A percentile compares a stretch with the other conserved stretches of the same genome.
phyloP scores from a whole-genome alignment of 53 echinoderm and acorn worm genomes.

The Actinopyga echinites region DNA sequence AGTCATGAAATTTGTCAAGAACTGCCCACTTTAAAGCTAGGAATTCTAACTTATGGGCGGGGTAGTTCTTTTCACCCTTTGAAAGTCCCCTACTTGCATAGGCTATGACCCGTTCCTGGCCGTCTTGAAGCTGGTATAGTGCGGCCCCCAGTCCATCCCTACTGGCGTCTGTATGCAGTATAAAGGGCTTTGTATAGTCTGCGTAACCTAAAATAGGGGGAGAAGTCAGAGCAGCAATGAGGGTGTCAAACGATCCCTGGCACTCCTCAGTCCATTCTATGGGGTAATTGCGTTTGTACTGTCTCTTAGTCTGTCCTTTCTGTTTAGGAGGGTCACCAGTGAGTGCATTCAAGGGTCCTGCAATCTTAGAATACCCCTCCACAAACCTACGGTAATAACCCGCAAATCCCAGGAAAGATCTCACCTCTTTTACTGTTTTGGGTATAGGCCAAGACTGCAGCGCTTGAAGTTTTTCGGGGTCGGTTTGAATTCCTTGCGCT shows the following conservation, averaged over 20 bases:
- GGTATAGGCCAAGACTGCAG: too few species aligned
- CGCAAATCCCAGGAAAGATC: too few species aligned
- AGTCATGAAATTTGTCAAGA: conserved; percentile 44
- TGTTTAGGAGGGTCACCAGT: too few species aligned
- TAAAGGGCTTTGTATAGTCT: conserved; percentile 2
- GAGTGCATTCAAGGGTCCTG: too few species aligned
- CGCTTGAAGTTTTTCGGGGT: too few species aligned
- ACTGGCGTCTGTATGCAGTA: conserved; percentile 10
- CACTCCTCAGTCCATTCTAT: not conserved
- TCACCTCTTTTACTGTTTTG: too few species aligned
- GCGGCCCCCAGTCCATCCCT: conserved; percentile 2
- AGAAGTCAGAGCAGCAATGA: not conserved
- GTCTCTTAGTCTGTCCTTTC: too few species aligned
- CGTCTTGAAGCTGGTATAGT: conserved; percentile 3
- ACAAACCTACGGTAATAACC: too few species aligned
- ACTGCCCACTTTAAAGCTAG: conserved; percentile 57
- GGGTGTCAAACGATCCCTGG: not conserved
- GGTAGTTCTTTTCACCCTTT: not conserved
- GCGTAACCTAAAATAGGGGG: not conserved
- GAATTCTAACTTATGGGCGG: conserved; percentile 54
- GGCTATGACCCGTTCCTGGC: not conserved
- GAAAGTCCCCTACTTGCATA: not conserved
- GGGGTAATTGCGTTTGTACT: too few species aligned
- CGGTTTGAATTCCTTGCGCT: too few species aligned
- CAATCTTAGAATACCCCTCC: too few species aligned